A percentile compares a stretch with the other conserved stretches of the same genome.
These are phyloP conservation scores for Sus cebifrons DNA, from an alignment of 2,797 vertebrate species.

Conservation along the genomic window DNA sequence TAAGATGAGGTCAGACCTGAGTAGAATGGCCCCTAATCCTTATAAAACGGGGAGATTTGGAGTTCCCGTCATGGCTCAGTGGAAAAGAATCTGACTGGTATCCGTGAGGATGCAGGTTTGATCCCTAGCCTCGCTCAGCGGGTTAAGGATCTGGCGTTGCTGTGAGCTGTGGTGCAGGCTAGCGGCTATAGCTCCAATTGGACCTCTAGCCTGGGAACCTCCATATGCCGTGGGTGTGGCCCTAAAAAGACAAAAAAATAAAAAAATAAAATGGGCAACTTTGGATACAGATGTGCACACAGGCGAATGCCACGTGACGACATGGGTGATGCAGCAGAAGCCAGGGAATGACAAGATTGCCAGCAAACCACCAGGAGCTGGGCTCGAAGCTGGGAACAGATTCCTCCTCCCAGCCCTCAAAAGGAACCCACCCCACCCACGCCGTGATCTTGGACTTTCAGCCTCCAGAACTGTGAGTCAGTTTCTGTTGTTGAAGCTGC, in stretches of 20 bases:
- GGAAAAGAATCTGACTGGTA: no score
- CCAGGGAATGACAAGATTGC: not conserved
- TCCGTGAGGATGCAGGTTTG: no score
- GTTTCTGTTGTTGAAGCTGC: not conserved
- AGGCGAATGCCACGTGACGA: not conserved
- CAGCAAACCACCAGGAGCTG: not conserved
- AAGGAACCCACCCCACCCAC: no score
- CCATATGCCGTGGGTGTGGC: no score
- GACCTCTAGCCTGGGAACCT: no score
- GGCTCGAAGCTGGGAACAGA: not conserved
- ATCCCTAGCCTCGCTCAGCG: no score
- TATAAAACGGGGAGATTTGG: not conserved
- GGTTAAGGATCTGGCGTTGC: no score
- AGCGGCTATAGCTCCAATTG: no score
- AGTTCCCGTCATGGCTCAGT: no score
- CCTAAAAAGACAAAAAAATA: no score
- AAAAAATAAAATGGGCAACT: not conserved
- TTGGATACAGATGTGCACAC: not conserved
- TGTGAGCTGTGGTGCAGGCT: no score
- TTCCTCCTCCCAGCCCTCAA: not conserved
- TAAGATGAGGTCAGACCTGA: not conserved
- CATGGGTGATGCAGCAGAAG: not conserved
- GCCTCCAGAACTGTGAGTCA: not conserved
- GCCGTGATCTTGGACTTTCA: not conserved
- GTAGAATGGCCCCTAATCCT: not conserved